Conservation (phyloP, 2,113 vertebrate species). For the Amblyornis subalaris region DNA sequence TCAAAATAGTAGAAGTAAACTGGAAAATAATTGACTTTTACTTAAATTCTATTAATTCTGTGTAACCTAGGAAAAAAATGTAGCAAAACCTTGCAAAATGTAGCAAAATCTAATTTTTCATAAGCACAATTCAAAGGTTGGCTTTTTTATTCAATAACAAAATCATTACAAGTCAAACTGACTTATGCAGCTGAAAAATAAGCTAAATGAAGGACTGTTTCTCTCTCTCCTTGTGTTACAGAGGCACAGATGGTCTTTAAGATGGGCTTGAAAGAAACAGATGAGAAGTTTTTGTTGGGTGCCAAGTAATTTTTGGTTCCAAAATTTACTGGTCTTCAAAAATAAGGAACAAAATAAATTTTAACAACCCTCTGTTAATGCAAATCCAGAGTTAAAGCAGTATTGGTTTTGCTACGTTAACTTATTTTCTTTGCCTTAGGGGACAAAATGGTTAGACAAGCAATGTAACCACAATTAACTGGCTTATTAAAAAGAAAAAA, state of each 20-base stretch:
- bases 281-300: neutral
- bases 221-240: neutral
- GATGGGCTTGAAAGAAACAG: neutral
- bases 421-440: neutral
- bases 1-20: neutral
- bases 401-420: neutral
- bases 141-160: neutral
- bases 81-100: neutral
- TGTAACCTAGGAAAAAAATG: neutral
- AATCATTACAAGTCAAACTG: neutral
- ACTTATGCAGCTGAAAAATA: neutral
- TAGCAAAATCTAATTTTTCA: neutral
- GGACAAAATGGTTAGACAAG: rapidly evolving
- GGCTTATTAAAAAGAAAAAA: neutral
- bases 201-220: neutral
- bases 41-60: neutral
- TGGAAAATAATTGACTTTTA: neutral
- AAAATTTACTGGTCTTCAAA: neutral
- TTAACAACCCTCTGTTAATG: neutral
- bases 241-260: neutral
- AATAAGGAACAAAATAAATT: neutral
- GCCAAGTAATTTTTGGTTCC: neutral
- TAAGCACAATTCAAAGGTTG: neutral
- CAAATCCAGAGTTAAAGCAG: neutral
- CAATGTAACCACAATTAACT: neutral